phyloP scores from a whole-genome alignment of 2,888 invertebrate genomes.

The Prenolepis imparis region DNA sequence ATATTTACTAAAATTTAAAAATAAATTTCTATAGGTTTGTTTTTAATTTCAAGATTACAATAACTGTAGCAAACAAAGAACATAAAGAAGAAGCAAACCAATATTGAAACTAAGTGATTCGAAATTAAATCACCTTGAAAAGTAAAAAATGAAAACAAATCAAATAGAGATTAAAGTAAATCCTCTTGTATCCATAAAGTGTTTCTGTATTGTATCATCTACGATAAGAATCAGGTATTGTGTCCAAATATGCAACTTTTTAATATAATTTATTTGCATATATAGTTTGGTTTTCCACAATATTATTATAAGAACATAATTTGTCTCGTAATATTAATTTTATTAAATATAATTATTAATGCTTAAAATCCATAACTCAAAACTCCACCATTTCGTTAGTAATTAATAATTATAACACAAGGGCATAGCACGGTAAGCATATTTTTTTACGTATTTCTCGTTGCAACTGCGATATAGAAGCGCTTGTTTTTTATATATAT shows the following conservation, averaged over 20 bases:
- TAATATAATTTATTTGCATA: constrained; percentile 74
- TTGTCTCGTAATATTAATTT: constrained; percentile 66
- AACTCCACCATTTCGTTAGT: constrained; percentile 67
- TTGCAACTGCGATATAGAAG: constrained; percentile 65
- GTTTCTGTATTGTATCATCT: neutral
- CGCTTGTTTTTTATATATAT: constrained; percentile 59
- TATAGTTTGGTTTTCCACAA: constrained; percentile 71
- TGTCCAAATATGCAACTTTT: constrained; percentile 52
- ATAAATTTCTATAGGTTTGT: neutral
- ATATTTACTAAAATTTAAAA: neutral
- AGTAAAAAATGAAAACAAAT: neutral
- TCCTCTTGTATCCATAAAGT: neutral
- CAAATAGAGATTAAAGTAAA: neutral
- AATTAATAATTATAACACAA: constrained; percentile 68
- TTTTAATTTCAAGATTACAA: neutral
- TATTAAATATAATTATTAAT: constrained; percentile 67
- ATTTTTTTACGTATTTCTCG: constrained; percentile 49
- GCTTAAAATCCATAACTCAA: constrained; percentile 63
- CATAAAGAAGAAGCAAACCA: neutral
- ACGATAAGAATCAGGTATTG: neutral
- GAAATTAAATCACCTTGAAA: neutral
- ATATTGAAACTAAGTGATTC: neutral
- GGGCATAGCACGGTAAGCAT: constrained; percentile 60
- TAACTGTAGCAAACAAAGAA: neutral
- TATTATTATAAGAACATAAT: constrained; percentile 75